Evolutionary conservation across 2,113 vertebrate species (phyloP), one percentile per base, ranked within the genome.

Genomic region (Trematocara unimaculatum): DNA sequence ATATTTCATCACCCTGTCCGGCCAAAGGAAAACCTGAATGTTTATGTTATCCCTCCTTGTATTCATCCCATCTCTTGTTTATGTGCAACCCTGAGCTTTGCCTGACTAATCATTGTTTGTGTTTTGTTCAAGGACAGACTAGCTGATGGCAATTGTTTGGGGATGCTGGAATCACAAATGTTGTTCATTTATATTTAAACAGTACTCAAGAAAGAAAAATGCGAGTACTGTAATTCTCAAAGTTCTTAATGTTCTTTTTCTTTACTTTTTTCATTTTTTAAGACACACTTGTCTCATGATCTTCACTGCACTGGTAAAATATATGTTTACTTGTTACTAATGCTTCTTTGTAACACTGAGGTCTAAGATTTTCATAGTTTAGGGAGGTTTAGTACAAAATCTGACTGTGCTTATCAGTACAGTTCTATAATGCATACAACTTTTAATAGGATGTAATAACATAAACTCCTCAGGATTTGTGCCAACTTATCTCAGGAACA

Each of bases 1-100:
- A 86, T 88, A 89, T 95, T 95, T 95, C 94, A 93, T 92, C 88
- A 83, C 84, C 83, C 47, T 49, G 38, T 78, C 82, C 85, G 20
- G 88, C 77, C 62, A 81, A 88, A 90, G 83, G 67, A 84, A 60
- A 94, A 91, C 83, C 89, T 86, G 82, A 95, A 93, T 88, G 87
- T 83, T 84, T 67, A 42, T 84, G 84, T 56, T 55, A 88, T 84
- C 49, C 64, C 49, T 74, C 72, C 81, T 55, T 72, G 13, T 72
- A 29, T 45, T 20, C 38, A 51, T 79, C 60, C 47, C 45, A 64
- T 29, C 38, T 47, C 29, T 74, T 54, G n/a, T 54, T 64, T 78
- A 42, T 35, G 4, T 84, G 31, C 9, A 5, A 78, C 29, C 15
- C 35, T 4, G 2, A 72, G 74, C 55, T 40, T 55, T 33, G 18